A percentile compares a stretch with the other conserved stretches of the same genome.
These are phyloP conservation scores for Agrilus biguttatus DNA, from an alignment of 2,888 invertebrate genomes.

Conservation along the genomic window DNA sequence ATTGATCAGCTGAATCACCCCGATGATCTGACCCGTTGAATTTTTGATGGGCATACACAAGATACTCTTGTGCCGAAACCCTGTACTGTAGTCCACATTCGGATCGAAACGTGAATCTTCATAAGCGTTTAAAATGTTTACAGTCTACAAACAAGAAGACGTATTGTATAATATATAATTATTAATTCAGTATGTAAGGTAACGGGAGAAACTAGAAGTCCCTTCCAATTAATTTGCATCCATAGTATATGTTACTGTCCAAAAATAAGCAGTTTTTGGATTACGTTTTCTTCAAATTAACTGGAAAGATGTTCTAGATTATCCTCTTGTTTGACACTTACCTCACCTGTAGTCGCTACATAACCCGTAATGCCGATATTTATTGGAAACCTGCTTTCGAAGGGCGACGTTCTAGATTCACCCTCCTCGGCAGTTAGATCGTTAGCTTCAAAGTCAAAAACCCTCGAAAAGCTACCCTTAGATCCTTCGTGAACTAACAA, in stretches of 20 bases:
- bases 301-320: too few relatives aligned
- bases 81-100: constrained; percentile 66
- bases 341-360: constrained; percentile 91
- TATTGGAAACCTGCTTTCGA: constrained; percentile 86
- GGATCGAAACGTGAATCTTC: constrained; percentile 79
- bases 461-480: constrained; percentile 84
- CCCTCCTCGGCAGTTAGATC: constrained; percentile 73
- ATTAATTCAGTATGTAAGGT: too few relatives aligned
- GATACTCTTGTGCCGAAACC: constrained; percentile 77
- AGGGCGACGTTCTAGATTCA: constrained; percentile 69
- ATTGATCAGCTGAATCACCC: constrained; percentile 84
- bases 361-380: constrained; percentile 91
- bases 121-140: constrained; percentile 83
- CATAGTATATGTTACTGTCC: too few relatives aligned
- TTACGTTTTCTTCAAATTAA: too few relatives aligned
- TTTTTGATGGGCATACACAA: constrained; percentile 95
- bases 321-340: constrained; percentile 30
- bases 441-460: constrained; percentile 85
- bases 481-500: constrained; percentile 81
- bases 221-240: too few relatives aligned
- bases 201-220: too few relatives aligned
- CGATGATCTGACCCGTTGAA: constrained; percentile 80
- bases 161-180: too few relatives aligned
- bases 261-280: too few relatives aligned
- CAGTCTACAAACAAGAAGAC: constrained; percentile 46